Conservation (phyloP, 1,140 invertebrate genomes). For the Parasteatoda tepidariorum region DNA sequence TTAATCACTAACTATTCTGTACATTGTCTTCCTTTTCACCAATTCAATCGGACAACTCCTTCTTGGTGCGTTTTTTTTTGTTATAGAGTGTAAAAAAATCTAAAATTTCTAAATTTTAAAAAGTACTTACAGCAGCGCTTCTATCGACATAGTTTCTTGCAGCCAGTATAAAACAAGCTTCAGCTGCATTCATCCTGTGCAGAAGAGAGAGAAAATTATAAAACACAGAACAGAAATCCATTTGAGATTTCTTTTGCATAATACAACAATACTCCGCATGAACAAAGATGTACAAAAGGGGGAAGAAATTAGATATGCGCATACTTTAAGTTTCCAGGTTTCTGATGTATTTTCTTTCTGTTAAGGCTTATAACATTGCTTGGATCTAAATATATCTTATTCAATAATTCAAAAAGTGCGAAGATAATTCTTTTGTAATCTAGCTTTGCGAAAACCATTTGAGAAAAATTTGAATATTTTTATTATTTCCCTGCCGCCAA, state of each 20-base stretch:
- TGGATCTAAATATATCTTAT: neutral
- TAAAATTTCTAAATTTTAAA: no score
- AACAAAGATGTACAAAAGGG: neutral
- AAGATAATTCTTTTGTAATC: slow-evolving; percentile 39
- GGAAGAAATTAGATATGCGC: slow-evolving; percentile 44
- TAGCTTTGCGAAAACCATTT: neutral
- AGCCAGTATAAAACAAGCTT: slow-evolving; percentile 94
- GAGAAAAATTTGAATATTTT: no score
- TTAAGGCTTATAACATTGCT: neutral
- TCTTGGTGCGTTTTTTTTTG: no score
- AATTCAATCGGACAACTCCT: no score
- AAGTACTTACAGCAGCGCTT: slow-evolving; percentile 82
- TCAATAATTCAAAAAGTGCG: slow-evolving; percentile 34
- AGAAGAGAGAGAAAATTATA: slow-evolving; percentile 30
- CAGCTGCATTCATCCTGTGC: slow-evolving; percentile 92
- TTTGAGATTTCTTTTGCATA: slow-evolving; percentile 15
- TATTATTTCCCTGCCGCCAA: no score
- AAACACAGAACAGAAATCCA: neutral
- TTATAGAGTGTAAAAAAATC: no score
- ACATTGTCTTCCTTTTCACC: no score
- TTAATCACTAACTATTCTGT: no score
- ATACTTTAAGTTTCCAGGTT: neutral
- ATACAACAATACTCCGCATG: slow-evolving; percentile 13
- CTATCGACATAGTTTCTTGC: slow-evolving; percentile 97
- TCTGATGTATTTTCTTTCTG: neutral